These are phyloP conservation scores for Arrhopalites spinosus DNA, from an alignment of 2,888 invertebrate species.

Conservation along the genomic window DNA sequence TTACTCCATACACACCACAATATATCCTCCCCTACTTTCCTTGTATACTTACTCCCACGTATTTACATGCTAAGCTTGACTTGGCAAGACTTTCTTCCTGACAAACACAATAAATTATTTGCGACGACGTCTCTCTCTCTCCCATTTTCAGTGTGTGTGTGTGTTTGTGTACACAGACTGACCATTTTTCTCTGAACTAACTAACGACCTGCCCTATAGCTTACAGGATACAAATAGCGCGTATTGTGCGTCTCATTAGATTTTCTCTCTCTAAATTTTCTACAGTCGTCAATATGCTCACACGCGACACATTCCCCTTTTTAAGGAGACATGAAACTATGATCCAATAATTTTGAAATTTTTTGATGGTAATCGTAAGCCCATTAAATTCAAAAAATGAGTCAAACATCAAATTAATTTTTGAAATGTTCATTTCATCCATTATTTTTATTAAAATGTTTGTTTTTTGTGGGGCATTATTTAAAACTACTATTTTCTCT, in stretches of 20 bases:
- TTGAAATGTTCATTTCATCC: neutral
- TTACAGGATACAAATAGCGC: neutral
- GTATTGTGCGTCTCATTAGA: neutral
- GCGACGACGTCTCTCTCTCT: conserved; percentile 8
- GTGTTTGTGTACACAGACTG: no score
- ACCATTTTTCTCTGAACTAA: no score
- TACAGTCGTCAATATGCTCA: no score
- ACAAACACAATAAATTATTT: conserved; percentile 33
- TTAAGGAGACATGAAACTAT: no score
- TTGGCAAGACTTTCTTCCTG: conserved; percentile 14
- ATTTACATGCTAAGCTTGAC: neutral
- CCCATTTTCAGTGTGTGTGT: conserved; percentile 4
- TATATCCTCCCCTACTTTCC: no score
- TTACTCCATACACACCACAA: no score
- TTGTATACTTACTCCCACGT: no score
- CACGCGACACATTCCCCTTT: no score
- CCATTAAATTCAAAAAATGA: conserved; percentile 5
- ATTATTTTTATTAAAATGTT: neutral
- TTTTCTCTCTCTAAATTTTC: no score
- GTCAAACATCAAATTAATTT: neutral
- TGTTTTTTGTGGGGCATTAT: neutral
- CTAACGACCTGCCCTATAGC: neutral
- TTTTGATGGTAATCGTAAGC: conserved; percentile 4
- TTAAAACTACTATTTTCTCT: neutral
- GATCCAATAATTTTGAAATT: no score